Percentiles rank a stretch among this genome's conserved stretches.
Evolutionary conservation across 1,140 invertebrate species (phyloP).

Genomic region (Hylyphantes graminicola): DNA sequence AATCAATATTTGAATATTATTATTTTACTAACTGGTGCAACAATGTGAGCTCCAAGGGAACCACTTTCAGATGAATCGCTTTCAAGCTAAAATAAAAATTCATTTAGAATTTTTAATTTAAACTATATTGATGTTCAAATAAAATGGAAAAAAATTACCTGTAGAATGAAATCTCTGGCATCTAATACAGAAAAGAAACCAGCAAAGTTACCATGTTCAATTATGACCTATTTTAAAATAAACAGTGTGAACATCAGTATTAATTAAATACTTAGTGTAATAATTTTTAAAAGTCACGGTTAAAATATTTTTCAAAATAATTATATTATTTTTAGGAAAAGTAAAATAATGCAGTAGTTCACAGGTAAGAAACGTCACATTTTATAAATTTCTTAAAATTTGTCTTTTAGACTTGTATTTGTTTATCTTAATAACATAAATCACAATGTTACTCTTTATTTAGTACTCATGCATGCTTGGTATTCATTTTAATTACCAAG

Average conservation of each 20-base stretch:
- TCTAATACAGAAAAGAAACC: conserved; percentile 75
- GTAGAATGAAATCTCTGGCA: conserved; percentile 68
- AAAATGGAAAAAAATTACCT: conserved; percentile 53
- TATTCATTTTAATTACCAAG: too few species aligned
- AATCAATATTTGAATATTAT: not conserved
- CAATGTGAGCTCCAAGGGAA: conserved; percentile 71
- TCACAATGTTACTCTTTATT: too few species aligned
- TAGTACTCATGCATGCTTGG: too few species aligned
- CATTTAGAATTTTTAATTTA: not conserved
- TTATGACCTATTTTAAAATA: conserved; percentile 72
- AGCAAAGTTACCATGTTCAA: conserved; percentile 84
- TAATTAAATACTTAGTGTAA: too few species aligned
- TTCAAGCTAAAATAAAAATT: conserved; percentile 9
- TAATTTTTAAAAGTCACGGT: too few species aligned
- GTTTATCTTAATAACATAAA: too few species aligned
- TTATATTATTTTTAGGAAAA: too few species aligned
- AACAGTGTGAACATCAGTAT: not conserved
- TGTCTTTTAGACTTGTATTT: too few species aligned
- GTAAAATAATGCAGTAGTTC: too few species aligned
- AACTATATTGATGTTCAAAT: not conserved
- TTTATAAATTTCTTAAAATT: too few species aligned
- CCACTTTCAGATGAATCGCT: not conserved
- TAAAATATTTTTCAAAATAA: too few species aligned
- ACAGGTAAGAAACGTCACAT: too few species aligned
- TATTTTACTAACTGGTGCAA: conserved; percentile 77